These are phyloP conservation scores for Chaenocephalus aceratus DNA, from an alignment of 2,113 vertebrate species.

Conservation along the genomic window DNA sequence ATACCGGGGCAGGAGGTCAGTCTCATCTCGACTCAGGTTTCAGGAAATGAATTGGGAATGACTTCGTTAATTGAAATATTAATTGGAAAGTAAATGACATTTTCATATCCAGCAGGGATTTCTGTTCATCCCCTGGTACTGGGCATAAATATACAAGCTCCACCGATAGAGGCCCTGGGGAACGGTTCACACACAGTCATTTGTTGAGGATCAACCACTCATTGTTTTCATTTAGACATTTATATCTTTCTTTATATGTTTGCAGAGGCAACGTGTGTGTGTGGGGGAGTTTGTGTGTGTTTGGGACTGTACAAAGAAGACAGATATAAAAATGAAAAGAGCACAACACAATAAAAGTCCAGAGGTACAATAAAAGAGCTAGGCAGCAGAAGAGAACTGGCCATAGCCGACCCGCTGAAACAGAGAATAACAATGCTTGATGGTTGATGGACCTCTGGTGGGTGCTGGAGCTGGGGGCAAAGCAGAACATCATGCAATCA, in stretches of 20 bases:
- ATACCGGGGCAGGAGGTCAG: conserved; percentile 70
- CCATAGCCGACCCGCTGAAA: conserved; percentile 5
- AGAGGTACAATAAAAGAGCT: conserved; percentile 19
- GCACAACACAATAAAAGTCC: not conserved
- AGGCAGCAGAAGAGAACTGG: not conserved
- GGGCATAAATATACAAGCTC: conserved; percentile 47
- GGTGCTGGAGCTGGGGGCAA: conserved; percentile 25
- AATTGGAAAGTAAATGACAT: conserved; percentile 76
- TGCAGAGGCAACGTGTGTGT: not conserved
- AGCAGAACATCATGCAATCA: conserved; percentile 66
- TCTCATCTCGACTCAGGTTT: conserved; percentile 64
- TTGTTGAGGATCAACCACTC: conserved; percentile 33
- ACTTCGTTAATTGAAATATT: conserved; percentile 75
- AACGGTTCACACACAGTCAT: conserved; percentile 31
- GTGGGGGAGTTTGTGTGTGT: not conserved
- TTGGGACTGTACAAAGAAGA: not conserved
- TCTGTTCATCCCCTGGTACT: conserved; percentile 43
- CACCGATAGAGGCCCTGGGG: conserved; percentile 27
- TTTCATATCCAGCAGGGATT: conserved; percentile 61
- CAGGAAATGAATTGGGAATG: conserved; percentile 71
- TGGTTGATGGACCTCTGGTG: conserved; percentile 51
- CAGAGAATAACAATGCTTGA: conserved; percentile 56
- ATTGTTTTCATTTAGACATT: conserved; percentile 31
- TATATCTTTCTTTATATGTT: conserved; percentile 3
- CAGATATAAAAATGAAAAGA: conserved; percentile 27